Evolutionary conservation across 2,113 vertebrate genomes (phyloP).

Genomic region (Nannobrachium achirus): DNA sequence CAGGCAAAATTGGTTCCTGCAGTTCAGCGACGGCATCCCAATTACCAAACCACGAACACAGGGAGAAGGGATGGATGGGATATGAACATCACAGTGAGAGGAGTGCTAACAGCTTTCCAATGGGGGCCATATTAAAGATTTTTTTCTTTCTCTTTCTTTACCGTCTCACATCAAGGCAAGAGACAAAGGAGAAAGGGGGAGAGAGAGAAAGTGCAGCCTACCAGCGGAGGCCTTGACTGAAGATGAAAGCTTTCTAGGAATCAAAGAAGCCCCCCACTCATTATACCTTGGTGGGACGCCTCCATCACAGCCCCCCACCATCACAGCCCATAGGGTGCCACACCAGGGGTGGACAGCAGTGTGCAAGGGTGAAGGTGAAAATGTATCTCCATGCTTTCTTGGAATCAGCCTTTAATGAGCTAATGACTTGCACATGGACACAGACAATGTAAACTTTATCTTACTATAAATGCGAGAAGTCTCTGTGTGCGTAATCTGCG

Average conservation of each 20-base stretch:
- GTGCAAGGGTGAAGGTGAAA: slow-evolving; percentile 39
- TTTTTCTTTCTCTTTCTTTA: slow-evolving; percentile 48
- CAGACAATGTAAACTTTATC: no score
- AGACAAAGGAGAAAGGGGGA: slow-evolving; percentile 66
- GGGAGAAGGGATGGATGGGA: slow-evolving; percentile 33
- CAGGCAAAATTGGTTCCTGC: slow-evolving; percentile 56
- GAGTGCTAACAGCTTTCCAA: slow-evolving; percentile 46
- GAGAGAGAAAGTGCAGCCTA: slow-evolving; percentile 63
- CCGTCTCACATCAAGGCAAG: slow-evolving; percentile 68
- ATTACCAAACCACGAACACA: slow-evolving; percentile 56
- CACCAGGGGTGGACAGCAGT: slow-evolving; percentile 28
- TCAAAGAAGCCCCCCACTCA: slow-evolving; percentile 74
- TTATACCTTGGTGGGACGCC: slow-evolving; percentile 69
- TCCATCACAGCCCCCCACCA: slow-evolving; percentile 50
- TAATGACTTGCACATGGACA: neutral
- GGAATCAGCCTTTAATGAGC: slow-evolving; percentile 15
- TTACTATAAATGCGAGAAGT: no score
- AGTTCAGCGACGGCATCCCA: slow-evolving; percentile 59
- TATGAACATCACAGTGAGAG: slow-evolving; percentile 42
- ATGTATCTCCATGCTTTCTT: neutral
- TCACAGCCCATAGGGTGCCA: slow-evolving; percentile 33
- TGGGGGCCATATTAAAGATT: slow-evolving; percentile 60
- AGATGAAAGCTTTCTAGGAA: slow-evolving; percentile 74
- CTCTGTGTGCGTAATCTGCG: no score
- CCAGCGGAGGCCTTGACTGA: slow-evolving; percentile 68